phyloP scores from a whole-genome alignment of 2,888 invertebrate species.

The Dinocampus coccinellae region DNA sequence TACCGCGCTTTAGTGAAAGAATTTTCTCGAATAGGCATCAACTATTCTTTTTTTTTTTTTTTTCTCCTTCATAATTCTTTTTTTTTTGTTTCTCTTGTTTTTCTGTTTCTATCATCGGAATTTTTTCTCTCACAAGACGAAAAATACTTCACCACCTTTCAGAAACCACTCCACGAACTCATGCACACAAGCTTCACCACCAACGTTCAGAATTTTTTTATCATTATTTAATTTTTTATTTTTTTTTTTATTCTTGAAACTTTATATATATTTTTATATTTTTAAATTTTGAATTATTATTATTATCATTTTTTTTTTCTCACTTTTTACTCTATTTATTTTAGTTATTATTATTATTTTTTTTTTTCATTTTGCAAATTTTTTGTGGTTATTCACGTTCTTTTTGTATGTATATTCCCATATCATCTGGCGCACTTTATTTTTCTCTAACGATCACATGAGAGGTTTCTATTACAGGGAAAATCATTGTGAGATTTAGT shows the following conservation, averaged over 20 bases:
- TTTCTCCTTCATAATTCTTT: not conserved
- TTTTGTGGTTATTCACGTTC: not conserved
- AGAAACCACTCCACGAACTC: not conserved
- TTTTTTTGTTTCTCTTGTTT: too few relatives aligned
- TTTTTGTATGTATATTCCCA: not conserved
- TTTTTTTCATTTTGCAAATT: not conserved
- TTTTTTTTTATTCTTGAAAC: not conserved
- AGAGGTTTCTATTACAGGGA: not conserved
- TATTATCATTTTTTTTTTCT: too few relatives aligned
- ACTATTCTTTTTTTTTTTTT: not conserved
- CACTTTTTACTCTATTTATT: too few relatives aligned
- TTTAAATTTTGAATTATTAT: too few relatives aligned
- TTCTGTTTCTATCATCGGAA: too few relatives aligned
- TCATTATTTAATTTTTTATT: not conserved
- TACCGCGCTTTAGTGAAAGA: not conserved
- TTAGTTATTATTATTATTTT: too few relatives aligned
- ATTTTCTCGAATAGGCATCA: not conserved
- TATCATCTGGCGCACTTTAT: not conserved
- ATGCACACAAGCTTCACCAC: not conserved
- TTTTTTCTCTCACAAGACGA: not conserved
- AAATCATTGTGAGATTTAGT: not conserved
- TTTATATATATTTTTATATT: not conserved
- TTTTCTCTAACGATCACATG: not conserved
- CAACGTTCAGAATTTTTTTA: constrained; percentile 3
- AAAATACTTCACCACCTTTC: not conserved